These are phyloP conservation scores for Willowsia nigromaculata DNA, from an alignment of 2,888 invertebrate species.

Conservation along the genomic window DNA sequence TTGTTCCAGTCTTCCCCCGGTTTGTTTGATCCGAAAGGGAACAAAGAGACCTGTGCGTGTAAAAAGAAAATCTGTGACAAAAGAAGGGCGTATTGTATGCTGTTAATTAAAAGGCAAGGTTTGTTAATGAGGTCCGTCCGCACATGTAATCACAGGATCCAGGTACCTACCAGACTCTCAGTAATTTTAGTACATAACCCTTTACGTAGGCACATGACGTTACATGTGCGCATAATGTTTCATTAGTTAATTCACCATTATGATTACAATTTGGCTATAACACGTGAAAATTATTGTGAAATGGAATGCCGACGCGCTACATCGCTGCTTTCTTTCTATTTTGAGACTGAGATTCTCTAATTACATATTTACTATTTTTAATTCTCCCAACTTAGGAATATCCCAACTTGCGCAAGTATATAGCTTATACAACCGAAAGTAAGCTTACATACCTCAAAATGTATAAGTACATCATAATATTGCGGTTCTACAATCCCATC, in stretches of 20 bases:
- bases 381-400: not conserved
- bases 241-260: not conserved
- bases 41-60: not conserved
- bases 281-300: not conserved
- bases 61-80: not conserved
- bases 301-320: not conserved
- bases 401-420: too few species aligned
- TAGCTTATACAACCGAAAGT: too few species aligned
- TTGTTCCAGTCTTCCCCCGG: not conserved
- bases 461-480: too few species aligned
- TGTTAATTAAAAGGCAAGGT: constrained; percentile 35
- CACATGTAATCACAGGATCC: not conserved
- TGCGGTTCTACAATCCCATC: too few species aligned
- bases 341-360: not conserved
- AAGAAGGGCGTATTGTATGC: not conserved
- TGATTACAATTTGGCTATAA: not conserved
- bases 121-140: not conserved
- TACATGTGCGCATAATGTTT: not conserved
- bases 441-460: too few species aligned
- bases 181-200: not conserved
- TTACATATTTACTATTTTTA: not conserved
- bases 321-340: not conserved
- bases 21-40: not conserved
- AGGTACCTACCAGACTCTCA: not conserved
- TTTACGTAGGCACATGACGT: not conserved